phyloP scores from a whole-genome alignment of 1,140 invertebrate genomes.

The Anoplolepis gracilipes region DNA sequence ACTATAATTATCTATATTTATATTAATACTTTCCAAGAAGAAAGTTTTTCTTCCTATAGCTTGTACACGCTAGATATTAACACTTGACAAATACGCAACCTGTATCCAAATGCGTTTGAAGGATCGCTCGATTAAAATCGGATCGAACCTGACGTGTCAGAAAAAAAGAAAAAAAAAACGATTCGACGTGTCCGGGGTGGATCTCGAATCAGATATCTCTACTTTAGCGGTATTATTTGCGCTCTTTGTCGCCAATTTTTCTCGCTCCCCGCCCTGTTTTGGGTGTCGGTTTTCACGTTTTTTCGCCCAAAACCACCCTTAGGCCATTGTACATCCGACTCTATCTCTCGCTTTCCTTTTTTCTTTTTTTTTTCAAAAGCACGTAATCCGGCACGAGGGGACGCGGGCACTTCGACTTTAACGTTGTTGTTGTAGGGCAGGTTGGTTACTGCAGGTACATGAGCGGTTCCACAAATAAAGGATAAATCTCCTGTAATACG shows the following conservation, averaged over 20 bases:
- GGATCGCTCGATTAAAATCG: conserved; percentile 76
- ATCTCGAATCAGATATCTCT: conserved; percentile 82
- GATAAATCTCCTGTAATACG: conserved; percentile 64
- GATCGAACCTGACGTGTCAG: conserved; percentile 71
- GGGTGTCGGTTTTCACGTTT: conserved; percentile 85
- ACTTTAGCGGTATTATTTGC: conserved; percentile 82
- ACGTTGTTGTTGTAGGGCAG: conserved; percentile 77
- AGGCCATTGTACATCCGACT: conserved; percentile 74
- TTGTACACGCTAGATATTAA: conserved; percentile 6
- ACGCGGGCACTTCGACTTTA: conserved; percentile 82
- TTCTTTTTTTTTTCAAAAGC: conserved; percentile 81
- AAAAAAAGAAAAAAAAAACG: too few relatives aligned
- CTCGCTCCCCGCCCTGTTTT: conserved; percentile 83
- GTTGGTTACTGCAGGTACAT: conserved; percentile 83
- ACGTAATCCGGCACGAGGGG: conserved; percentile 84
- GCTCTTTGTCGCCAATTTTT: conserved; percentile 83
- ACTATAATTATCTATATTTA: not conserved
- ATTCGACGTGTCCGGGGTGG: conserved; percentile 69
- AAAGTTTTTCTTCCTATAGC: not conserved
- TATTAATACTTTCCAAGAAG: not conserved
- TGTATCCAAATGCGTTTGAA: conserved; percentile 6
- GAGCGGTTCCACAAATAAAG: conserved; percentile 57
- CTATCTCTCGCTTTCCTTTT: conserved; percentile 68
- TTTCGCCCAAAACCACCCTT: conserved; percentile 85
- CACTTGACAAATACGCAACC: conserved; percentile 33